Evolutionary conservation across 2,888 invertebrate genomes (phyloP), one percentile per base, ranked within the genome.

Genomic region (Hemistola chrysoprasaria): DNA sequence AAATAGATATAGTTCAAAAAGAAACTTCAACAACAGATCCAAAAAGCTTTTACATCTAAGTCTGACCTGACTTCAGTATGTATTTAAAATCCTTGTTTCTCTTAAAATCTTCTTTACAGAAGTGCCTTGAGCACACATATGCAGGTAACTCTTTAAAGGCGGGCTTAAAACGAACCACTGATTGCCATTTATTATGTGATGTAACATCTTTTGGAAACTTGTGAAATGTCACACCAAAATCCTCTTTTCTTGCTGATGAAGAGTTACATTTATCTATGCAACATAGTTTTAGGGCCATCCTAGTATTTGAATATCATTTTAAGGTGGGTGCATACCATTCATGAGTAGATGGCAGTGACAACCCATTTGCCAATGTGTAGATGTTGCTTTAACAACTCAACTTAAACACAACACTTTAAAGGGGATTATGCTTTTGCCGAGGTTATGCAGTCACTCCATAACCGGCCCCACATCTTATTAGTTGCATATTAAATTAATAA

Each of bases 121-220:
- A 95, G 77, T 95, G 95, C 45, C 93, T 90, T 7, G 95, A 94
- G 68, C 95, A 95, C 21, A 95, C 92, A 71, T 92, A 91, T 30
- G 90, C 10, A 30, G 38, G n/a, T 8, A 39, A 10, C 4, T 44
- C 38, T 26, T 34, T 44, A 9, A 30, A 30, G 20, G 26, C 88
- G 23, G 75, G 62, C 30, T 86, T 86, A 31, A 91, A 88, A 21
- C 87, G 91, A 59, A 93, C 92, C 58, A 92, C 90, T n/a, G 80
- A 78, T 37, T 92, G 82, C 95, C 95, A 95, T 69, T 87, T 90
- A 31, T 90, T 85, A 38, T 91, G 83, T 40, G 92, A 84, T 40
- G 82, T 82, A 11, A 79, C 66, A 67, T 94, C 92, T 70, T 92
- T 91, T 1, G 95, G 95, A 62, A 93, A 93, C 59, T 93, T 94